These are phyloP conservation scores for Pontoporia blainvillei DNA, from an alignment of 2,113 vertebrate species.

Conservation along the genomic window DNA sequence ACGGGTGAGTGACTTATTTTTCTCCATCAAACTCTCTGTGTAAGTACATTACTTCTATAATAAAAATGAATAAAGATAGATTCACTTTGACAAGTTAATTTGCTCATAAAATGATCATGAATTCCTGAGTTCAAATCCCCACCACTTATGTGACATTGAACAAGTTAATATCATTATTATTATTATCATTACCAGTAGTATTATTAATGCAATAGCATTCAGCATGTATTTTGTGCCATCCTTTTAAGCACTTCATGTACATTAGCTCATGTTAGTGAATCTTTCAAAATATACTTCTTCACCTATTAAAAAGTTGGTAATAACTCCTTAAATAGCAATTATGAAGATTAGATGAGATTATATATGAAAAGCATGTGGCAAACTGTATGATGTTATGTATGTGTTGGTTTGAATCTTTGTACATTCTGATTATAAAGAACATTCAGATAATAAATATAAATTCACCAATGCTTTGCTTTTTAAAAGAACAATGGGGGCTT, in stretches of 20 bases:
- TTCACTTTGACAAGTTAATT: not conserved
- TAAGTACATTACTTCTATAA: not conserved
- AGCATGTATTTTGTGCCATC: not conserved
- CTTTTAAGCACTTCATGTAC: not conserved
- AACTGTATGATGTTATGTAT: not conserved
- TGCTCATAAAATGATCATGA: not conserved
- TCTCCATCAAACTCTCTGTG: not conserved
- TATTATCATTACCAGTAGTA: not conserved
- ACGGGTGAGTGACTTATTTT: slow-evolving; percentile 8
- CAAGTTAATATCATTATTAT: not conserved
- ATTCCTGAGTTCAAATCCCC: not conserved
- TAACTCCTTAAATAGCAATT: not conserved
- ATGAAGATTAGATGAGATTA: not conserved
- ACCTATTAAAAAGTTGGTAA: not conserved
- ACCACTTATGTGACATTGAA: not conserved
- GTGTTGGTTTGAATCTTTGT: not conserved
- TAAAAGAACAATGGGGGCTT: too few relatives aligned
- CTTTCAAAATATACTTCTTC: not conserved
- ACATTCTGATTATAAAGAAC: not conserved
- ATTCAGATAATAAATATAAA: not conserved
- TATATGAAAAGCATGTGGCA: not conserved
- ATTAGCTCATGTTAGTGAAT: not conserved
- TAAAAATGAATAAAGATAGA: not conserved
- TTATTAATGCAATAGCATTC: not conserved
- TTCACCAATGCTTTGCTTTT: not conserved